Base-by-base conservation (phyloP, 2,113 vertebrate genomes). In the Marcusenius ussheri region DNA sequence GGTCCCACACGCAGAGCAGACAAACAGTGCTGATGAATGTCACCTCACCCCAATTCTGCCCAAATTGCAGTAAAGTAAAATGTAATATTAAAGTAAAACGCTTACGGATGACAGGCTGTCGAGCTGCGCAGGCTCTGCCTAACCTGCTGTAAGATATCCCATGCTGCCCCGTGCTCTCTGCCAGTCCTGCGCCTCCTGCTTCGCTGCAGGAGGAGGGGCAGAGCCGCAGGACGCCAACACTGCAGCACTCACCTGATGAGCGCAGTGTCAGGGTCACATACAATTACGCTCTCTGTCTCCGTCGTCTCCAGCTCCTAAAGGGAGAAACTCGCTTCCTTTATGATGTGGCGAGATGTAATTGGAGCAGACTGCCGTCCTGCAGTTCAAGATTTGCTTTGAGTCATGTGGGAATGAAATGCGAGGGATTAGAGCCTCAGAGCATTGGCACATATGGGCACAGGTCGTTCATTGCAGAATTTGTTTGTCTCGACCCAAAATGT, bases 211-310 rank as follows among this genome's bases (percentile, higher is more conserved):
- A 84, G 88, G 70, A 88, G 84, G 90, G 51, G 8, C 27, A 15
- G 15, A 89, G 56, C 58, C 1, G 83, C 85, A 88, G 93, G 94
- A 91, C 93, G 93, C 51, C 51, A 93, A 90, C 91, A 86, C 86
- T 35, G 88, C 92, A 86, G 93, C 87, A 93, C 90, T 93, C 93
- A 91, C 93, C 89, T 94, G 94, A 95, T 95, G 94, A 95, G 93
- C 89, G 53, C 87, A 87, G 89, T 91, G 90, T 91, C 3, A 39
- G 91, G 93, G 93, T 94, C 93, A 90, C 87, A 47, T 87, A 17
- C 89, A 90, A 74, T 92, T 91, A 92, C 77, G 86, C 77, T 90
- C 88, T 89, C 90, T 58, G 53, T 77, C 56, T 77, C 51, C 47
- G 49, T 92, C 88, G 90, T 92, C 91, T 92, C 91, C 89, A 83